Percentiles rank a stretch among this genome's conserved stretches.
These are phyloP conservation scores for Tethya wilhelma DNA, from an alignment of 37 sponge, comb jelly and placozoan species.

Conservation along the genomic window DNA sequence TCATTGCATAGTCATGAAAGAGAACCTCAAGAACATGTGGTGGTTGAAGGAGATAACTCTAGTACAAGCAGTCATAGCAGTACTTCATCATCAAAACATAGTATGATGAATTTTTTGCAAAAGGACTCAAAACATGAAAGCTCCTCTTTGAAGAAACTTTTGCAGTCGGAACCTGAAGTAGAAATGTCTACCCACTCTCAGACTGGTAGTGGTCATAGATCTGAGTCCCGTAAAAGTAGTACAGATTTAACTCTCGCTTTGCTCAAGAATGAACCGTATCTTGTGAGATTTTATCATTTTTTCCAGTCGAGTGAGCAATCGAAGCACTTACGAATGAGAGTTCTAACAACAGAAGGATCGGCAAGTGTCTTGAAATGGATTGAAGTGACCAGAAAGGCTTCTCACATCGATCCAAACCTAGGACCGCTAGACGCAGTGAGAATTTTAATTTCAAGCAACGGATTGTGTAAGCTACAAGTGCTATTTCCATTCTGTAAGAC, in stretches of 20 bases:
- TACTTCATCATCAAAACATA: background rate
- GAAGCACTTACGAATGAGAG: background rate
- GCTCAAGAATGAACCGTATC: background rate
- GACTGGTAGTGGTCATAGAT: too few species aligned
- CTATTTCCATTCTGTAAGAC: constrained; percentile 37
- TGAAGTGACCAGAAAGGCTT: constrained; percentile 9
- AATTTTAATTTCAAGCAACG: constrained; percentile 31
- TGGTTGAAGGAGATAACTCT: background rate
- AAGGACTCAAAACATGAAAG: too few species aligned
- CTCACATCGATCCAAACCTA: constrained; percentile 25
- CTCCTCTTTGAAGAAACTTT: background rate
- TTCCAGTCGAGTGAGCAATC: background rate
- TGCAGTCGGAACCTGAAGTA: background rate
- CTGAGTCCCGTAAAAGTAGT: background rate
- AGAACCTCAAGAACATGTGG: too few species aligned
- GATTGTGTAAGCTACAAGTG: constrained; percentile 17
- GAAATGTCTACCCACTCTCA: too few species aligned
- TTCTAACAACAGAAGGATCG: constrained; percentile 13
- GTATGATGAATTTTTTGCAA: background rate
- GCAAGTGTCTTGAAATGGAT: constrained; percentile 6
- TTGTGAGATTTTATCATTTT: background rate
- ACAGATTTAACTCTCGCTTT: background rate
- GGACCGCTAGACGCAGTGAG: constrained; percentile 25
- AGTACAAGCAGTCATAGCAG: background rate
- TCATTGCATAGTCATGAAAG: too few species aligned